These are phyloP conservation scores for Scarus forsteni DNA, from an alignment of 2,797 vertebrate species.

Conservation along the genomic window DNA sequence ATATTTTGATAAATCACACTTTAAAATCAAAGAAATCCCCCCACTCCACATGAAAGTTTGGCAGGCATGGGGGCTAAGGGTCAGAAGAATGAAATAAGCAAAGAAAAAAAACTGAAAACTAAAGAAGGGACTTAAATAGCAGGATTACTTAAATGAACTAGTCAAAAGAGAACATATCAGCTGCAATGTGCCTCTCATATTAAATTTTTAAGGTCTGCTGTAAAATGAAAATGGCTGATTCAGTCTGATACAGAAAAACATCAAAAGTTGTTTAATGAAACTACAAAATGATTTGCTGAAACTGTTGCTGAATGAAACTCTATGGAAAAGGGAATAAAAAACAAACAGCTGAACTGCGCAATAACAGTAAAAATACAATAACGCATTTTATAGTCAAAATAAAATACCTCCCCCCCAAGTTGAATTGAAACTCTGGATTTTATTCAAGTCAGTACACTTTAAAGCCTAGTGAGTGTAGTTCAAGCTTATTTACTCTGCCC, in stretches of 20 bases:
- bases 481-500: conserved; percentile 34
- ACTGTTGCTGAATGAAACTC: conserved; percentile 38
- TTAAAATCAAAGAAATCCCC: conserved; percentile 19
- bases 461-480: conserved; percentile 60
- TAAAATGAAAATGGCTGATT: conserved; percentile 17
- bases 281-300: conserved; percentile 44
- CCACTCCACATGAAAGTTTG: conserved; percentile 28
- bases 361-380: conserved; percentile 33
- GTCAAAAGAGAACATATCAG: conserved; percentile 22
- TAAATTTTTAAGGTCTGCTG: conserved; percentile 10
- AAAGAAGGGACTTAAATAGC: conserved; percentile 23
- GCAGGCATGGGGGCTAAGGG: conserved; percentile 22
- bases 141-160: conserved; percentile 32
- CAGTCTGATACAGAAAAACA: conserved; percentile 22
- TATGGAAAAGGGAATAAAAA: conserved; percentile 17
- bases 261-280: conserved; percentile 13
- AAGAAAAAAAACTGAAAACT: conserved; percentile 21
- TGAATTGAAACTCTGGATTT: conserved; percentile 82
- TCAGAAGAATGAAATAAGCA: conserved; percentile 58
- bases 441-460: conserved; percentile 82
- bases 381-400: conserved; percentile 63
- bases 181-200: neutral
- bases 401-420: conserved; percentile 68
- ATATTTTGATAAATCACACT: conserved; percentile 22
- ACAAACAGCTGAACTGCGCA: conserved; percentile 42